Base-by-base conservation (phyloP, 2,888 invertebrate genomes). In the Argynnis bischoffii region DNA sequence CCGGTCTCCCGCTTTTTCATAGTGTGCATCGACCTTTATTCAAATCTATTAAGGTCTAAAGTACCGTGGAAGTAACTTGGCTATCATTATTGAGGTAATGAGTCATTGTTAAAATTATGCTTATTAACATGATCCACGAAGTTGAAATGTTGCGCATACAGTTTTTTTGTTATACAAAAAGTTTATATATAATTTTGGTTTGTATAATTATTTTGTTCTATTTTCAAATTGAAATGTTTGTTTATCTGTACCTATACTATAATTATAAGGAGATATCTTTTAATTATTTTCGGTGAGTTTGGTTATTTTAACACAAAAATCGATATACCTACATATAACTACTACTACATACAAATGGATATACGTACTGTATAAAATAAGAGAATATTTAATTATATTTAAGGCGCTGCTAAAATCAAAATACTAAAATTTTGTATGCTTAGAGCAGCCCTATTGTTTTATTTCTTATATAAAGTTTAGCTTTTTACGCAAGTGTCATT, bases 71-170 rank as follows among this genome's bases (percentile, higher is more conserved):
- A 55, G 60, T 6, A 15, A 31, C 68, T 77, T 79, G 76, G 77
- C 80, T 81, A 82, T 84, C 81, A 84, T 87, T 88, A 88, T 86
- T 84, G 51, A 69, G 50, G 81, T 85, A 88, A 88, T 91, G 89
- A 89, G 84, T 91, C 90, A 90, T 82, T 82, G 81, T 79, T 77
- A 78, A 81, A 84, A 83, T 77, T 73, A 71, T 67, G 67, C 79
- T 82, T 84, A 86, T 86, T 86, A 84, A 81, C 83, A 83, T 89
- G 89, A 89, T 75, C 89, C 89, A 89, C 73, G 71, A 51, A 55
- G 67, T 56, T 55, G 51, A 51, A 64, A 50, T 56, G 55, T 55
- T 64, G 63, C 55, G 59, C 41, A 53, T 66, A 54, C 15, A 26
- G 35, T 16, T 55, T 65, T 35, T 48, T 56, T 47, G 57, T 48